These are phyloP conservation scores for Caiman crocodilus DNA, from an alignment of 2,797 vertebrate species.

Conservation along the genomic window DNA sequence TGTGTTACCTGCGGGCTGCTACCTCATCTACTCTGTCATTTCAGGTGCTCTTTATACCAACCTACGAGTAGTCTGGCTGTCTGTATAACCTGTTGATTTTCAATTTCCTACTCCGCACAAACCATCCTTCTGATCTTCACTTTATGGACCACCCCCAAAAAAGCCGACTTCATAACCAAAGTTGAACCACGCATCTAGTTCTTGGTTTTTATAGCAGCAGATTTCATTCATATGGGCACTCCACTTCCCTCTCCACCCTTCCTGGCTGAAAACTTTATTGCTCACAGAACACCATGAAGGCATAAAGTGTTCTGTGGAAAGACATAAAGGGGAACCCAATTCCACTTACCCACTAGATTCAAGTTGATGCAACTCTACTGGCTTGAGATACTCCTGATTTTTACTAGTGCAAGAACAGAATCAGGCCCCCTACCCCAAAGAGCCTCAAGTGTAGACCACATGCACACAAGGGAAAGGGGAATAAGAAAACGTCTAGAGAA, in stretches of 20 bases:
- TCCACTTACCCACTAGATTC: background rate
- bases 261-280: background rate
- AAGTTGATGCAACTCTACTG: too few relatives aligned
- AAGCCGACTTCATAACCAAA: background rate
- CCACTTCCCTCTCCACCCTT: background rate
- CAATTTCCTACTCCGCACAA: background rate
- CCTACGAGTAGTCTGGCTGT: conserved; percentile 23
- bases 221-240: background rate
- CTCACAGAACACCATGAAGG: background rate
- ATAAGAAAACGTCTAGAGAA: background rate
- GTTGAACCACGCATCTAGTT: background rate
- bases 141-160: background rate
- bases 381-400: background rate
- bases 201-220: background rate
- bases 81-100: background rate
- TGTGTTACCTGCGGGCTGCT: background rate
- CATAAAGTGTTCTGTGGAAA: background rate
- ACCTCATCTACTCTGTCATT: conserved; percentile 41
- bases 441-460: background rate
- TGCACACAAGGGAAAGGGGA: background rate
- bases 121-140: background rate
- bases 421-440: conserved; percentile 2
- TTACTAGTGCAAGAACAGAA: background rate
- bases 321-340: background rate
- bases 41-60: conserved; percentile 33